Evolutionary conservation across 2,113 vertebrate genomes (phyloP), one percentile per base, ranked within the genome.

Genomic region (Nymphicus hollandicus): DNA sequence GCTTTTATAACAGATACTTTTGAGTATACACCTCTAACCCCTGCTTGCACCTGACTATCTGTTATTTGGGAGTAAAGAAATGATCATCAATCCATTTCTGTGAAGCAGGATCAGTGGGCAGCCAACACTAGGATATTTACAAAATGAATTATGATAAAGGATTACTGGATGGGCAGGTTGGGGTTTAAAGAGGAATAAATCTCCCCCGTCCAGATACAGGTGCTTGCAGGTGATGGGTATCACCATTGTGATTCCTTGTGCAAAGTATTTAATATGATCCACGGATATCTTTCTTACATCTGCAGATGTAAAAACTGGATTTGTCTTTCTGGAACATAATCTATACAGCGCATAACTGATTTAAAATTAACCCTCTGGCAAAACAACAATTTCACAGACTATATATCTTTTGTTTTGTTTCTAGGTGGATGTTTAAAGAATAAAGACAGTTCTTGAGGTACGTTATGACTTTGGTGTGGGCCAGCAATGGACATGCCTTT

Each of bases 391-490:
- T 93, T 52, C 13, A 29, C 18, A 78, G 56, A 31, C 65, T 49
- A 31, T 58, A 27, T 10, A 7, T 22, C 87, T 95, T 63, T 55
- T 23, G 2, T 15, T 47, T 87, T 47, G 23, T 80, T 95, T 90
- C 78, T 60, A 61, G 60, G 27, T 55, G 44, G 13, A 8, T 47
- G 13, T 68, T 71, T 39, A 27, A 88, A 73, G 47, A 69, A 41
- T 11, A 81, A 68, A 91, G 84, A 47, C 16, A 81, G 28, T 31
- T 46, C 46, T 74, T 79, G 74, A 88, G 81, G 39, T 64, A 61
- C 41, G 13, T 39, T 72, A 31, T 90, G 93, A 94, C 73, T 94
- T 97, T 97, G 84, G 71, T 64, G 41, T 46, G 35, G 47, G 55
- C 60, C 89, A 96, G 44, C 29, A 74, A 58, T 53, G 44, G 91